Percentiles rank a stretch among this genome's conserved stretches.
These are phyloP conservation scores for Pogonocichla stellata DNA, from an alignment of 2,113 vertebrate genomes.

Conservation along the genomic window DNA sequence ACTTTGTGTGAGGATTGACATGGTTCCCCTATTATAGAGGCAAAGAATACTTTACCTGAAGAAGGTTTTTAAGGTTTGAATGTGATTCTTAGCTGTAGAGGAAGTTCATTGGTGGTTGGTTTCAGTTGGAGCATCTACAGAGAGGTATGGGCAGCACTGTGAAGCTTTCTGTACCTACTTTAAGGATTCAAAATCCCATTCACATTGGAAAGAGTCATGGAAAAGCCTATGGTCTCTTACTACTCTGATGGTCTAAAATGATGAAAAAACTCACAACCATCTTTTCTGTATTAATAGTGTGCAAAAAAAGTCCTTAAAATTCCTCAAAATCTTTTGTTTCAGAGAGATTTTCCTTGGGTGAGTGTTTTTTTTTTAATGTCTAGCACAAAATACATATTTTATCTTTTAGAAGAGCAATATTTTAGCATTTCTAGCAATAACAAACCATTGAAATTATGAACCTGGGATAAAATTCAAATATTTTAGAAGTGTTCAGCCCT, in stretches of 20 bases:
- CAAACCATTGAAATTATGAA: not conserved
- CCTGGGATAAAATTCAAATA: not conserved
- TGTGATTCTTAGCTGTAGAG: not conserved
- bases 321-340: not conserved
- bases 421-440: not conserved
- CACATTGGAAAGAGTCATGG: not conserved
- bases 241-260: not conserved
- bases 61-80: not conserved
- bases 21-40: not conserved
- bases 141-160: no score
- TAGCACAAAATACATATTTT: not conserved
- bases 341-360: not conserved
- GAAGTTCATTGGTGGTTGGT: not conserved
- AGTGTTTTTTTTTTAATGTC: not conserved
- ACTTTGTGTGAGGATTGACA: not conserved
- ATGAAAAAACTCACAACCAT: not conserved
- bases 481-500: not conserved
- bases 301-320: rapidly evolving
- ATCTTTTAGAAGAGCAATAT: not conserved
- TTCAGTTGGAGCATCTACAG: not conserved
- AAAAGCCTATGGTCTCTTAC: not conserved
- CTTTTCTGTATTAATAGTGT: not conserved
- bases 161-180: not conserved
- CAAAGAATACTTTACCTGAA: not conserved
- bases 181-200: not conserved